These are phyloP conservation scores for Pampus argenteus DNA, from an alignment of 2,797 vertebrate species.

Conservation along the genomic window DNA sequence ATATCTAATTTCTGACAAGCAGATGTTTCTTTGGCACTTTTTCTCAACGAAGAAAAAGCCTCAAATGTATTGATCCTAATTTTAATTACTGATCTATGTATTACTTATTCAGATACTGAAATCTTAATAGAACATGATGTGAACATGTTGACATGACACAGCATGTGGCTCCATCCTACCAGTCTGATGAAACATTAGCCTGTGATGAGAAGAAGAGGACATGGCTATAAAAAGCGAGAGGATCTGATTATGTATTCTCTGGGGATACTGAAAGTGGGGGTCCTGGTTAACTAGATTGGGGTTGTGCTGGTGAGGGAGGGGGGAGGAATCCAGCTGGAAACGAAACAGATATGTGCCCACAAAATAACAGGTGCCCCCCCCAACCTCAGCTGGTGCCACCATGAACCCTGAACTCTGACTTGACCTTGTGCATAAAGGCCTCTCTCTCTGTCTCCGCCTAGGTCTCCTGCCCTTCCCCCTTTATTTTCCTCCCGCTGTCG, in stretches of 20 bases:
- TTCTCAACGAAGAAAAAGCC: too few relatives aligned
- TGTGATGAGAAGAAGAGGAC: conserved; percentile 31
- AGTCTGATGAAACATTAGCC: conserved; percentile 39
- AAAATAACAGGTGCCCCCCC: conserved; percentile 93
- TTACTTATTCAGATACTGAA: neutral
- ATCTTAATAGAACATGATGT: neutral
- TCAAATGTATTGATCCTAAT: neutral
- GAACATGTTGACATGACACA: neutral
- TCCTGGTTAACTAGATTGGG: conserved; percentile 83
- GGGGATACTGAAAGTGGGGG: conserved; percentile 26
- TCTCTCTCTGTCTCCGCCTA: conserved; percentile 52
- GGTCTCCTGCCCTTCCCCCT: conserved; percentile 51
- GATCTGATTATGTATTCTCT: conserved; percentile 79
- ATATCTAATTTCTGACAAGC: too few relatives aligned
- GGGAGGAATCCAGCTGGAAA: conserved; percentile 69
- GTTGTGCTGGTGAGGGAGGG: conserved; percentile 33
- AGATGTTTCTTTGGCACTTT: too few relatives aligned
- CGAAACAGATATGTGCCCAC: conserved; percentile 70
- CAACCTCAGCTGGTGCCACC: conserved; percentile 95
- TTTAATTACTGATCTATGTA: neutral
- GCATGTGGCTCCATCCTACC: neutral
- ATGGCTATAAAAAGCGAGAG: conserved; percentile 48
- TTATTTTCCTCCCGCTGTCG: conserved; percentile 24
- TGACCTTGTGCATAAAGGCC: conserved; percentile 92
- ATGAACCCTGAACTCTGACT: conserved; percentile 88